These are phyloP conservation scores for Chloroceryle amazona DNA, from an alignment of 2,797 vertebrate species.

Conservation along the genomic window DNA sequence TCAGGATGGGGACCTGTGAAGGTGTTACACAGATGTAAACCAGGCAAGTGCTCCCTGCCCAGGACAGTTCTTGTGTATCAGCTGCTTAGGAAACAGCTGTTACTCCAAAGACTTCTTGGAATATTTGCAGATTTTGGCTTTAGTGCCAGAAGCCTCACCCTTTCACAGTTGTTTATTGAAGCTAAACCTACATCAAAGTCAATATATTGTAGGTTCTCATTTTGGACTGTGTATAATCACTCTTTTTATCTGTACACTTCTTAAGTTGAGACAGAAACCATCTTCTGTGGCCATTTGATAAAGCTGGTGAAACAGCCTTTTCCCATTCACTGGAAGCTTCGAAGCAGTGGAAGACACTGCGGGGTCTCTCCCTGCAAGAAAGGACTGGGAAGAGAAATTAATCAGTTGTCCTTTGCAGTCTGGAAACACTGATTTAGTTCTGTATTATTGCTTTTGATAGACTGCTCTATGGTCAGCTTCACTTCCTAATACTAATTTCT, in stretches of 20 bases:
- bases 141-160: background rate
- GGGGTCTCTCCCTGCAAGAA: background rate
- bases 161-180: background rate
- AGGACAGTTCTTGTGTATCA: accelerated
- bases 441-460: accelerated
- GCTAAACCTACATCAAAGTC: background rate
- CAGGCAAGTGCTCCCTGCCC: accelerated
- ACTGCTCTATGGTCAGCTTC: too few relatives aligned
- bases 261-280: background rate
- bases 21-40: background rate
- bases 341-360: background rate
- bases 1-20: background rate
- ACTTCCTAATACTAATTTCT: background rate
- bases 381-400: background rate
- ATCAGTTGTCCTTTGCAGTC: background rate
- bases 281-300: background rate
- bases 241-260: background rate
- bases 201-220: background rate
- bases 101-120: background rate
- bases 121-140: background rate
- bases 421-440: background rate
- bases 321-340: background rate
- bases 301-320: background rate
- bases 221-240: background rate
- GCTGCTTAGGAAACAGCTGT: background rate